Percentiles rank a stretch among this genome's conserved stretches.
These are phyloP conservation scores for Dallia pectoralis DNA, from an alignment of 2,797 vertebrate species.

Conservation along the genomic window DNA sequence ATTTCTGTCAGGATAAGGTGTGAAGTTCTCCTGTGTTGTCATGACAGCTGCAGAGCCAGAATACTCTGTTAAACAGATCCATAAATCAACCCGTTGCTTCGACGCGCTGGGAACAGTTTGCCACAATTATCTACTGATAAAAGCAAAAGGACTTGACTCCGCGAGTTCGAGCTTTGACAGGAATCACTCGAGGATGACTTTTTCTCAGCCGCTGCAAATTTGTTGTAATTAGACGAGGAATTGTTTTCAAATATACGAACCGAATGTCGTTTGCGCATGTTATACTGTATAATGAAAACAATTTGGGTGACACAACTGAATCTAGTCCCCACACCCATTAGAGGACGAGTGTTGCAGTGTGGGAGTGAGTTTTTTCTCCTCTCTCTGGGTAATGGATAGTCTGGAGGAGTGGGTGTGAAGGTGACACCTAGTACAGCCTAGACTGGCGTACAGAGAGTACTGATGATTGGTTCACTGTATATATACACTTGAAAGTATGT, in stretches of 20 bases:
- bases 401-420: too few relatives aligned
- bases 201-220: constrained; percentile 19
- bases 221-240: constrained; percentile 44
- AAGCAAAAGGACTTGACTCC: constrained; percentile 41
- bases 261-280: constrained; percentile 15
- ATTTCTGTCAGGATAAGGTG: background rate
- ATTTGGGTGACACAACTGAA: too few relatives aligned
- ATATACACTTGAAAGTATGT: too few relatives aligned
- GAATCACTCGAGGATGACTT: constrained; percentile 42
- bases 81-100: too few relatives aligned
- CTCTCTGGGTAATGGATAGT: too few relatives aligned
- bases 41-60: background rate
- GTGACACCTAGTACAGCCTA: too few relatives aligned
- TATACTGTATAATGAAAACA: too few relatives aligned
- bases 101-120: constrained; percentile 20
- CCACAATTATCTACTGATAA: constrained; percentile 49
- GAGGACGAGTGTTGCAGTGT: background rate
- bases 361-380: background rate
- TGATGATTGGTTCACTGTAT: too few relatives aligned
- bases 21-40: background rate
- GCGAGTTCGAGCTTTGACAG: constrained; percentile 34
- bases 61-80: background rate
- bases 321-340: too few relatives aligned
- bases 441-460: too few relatives aligned
- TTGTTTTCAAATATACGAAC: constrained; percentile 42